Base-by-base conservation (phyloP, 2,797 vertebrate genomes). In the Bradypus variegatus region DNA sequence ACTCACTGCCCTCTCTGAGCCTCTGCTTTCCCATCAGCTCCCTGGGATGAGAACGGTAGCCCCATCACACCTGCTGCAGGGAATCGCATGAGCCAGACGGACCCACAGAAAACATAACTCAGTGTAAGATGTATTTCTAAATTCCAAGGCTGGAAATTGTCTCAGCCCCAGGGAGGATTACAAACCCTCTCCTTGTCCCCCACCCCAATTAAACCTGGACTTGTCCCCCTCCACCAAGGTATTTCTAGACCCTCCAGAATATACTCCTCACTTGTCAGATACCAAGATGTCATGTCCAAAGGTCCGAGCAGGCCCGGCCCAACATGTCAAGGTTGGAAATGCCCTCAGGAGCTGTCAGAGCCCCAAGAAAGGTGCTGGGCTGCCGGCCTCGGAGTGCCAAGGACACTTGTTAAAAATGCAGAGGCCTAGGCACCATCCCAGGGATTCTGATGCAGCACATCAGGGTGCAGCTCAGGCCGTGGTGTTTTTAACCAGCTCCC, bases 31-130 rank as follows among this genome's bases (percentile, higher is more conserved):
- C 38, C 29, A 38, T 41, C 48, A 33, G 41, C 64, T 53, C 45
- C 15, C 5, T 18, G 62, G 60, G 8, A 6, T 60, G 62, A 65
- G 50, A 36, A 3, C 21, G 31, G 72, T 2, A 50, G 21, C 3
- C 60, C 55, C 45, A 0, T 41, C 36, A 29, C 53, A 3, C n/a
- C 29, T 25, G 21, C 6, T 6, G 4, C 0, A 0, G 27, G 58
- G 69, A 80, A 53, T 55, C 62, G 21, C 2, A 2, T 4, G 36
- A 88, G 64, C 62, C 70, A 78, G 14, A 5, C 55, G 38, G 36
- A n/a, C 48, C 48, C 58, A 18, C 11, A 36, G 33, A 60, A 83
- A 75, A 38, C 3, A 3, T 4, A 23, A 11, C 38, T 83, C 85
- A 29, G 31, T 19, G 3, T 13, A 60, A 67, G 90, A 80, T 50